Percentiles rank a stretch among this genome's conserved stretches.
Conservation (phyloP, 35 echinoderm and acorn worm species). For the Heliocidaris erythrogramma region DNA sequence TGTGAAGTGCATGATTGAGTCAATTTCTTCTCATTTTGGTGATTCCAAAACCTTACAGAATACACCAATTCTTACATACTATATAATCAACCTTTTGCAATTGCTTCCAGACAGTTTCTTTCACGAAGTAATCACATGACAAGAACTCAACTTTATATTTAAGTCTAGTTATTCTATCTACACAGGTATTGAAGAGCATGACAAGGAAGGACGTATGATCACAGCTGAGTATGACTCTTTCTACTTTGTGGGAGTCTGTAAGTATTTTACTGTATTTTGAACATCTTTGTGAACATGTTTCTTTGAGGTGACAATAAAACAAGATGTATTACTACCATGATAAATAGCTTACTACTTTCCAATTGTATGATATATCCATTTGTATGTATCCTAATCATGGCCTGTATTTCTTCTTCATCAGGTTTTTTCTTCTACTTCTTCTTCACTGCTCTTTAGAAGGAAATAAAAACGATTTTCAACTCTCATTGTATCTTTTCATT, state of each 20-base stretch:
- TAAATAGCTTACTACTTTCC: too few relatives aligned
- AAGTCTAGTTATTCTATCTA: neutral
- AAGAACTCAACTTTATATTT: too few relatives aligned
- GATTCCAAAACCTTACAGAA: too few relatives aligned
- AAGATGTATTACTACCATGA: neutral
- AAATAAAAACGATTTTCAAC: neutral
- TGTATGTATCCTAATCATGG: too few relatives aligned
- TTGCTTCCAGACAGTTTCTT: too few relatives aligned
- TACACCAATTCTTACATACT: too few relatives aligned
- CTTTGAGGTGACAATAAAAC: neutral
- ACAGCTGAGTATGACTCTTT: conserved; percentile 93
- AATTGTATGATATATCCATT: too few relatives aligned
- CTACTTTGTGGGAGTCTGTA: conserved; percentile 92
- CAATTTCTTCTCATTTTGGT: too few relatives aligned
- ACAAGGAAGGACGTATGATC: conserved; percentile 88
- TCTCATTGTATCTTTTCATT: conserved; percentile 32
- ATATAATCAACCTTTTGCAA: too few relatives aligned
- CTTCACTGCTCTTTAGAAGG: neutral
- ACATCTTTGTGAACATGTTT: neutral
- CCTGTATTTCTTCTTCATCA: too few relatives aligned
- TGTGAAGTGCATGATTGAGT: too few relatives aligned
- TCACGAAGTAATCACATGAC: too few relatives aligned
- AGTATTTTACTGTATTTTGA: conserved; percentile 46
- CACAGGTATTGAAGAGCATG: conserved; percentile 88
- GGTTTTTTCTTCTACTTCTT: neutral